phyloP scores from a whole-genome alignment of 1,140 invertebrate genomes.

The Pomacea maculata region DNA sequence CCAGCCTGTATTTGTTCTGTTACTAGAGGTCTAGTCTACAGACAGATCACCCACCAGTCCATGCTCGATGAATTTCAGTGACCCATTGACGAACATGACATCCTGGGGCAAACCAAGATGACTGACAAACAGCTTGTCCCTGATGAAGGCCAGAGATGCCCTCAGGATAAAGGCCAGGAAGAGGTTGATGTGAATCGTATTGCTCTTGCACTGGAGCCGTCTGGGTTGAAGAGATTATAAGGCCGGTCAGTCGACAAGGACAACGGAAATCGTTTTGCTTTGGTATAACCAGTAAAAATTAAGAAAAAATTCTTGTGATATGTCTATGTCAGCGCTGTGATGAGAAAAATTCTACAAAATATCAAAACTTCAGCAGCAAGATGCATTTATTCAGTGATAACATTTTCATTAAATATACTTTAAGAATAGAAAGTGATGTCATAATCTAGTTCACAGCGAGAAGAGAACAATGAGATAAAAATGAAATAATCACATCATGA shows the following conservation, averaged over 20 bases:
- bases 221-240: slow-evolving; percentile 13
- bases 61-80: slow-evolving; percentile 31
- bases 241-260: too few species aligned
- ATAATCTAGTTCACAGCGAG: too few species aligned
- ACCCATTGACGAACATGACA: slow-evolving; percentile 21
- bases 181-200: slow-evolving; percentile 75
- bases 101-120: slow-evolving; percentile 61
- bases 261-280: too few species aligned
- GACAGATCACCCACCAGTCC: slow-evolving; percentile 28
- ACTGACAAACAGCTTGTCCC: slow-evolving; percentile 71
- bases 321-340: background rate
- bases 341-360: too few species aligned
- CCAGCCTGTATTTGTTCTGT: background rate
- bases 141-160: slow-evolving; percentile 71
- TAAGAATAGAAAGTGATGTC: too few species aligned
- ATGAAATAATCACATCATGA: too few species aligned
- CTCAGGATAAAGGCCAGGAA: slow-evolving; percentile 76
- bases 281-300: background rate
- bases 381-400: too few species aligned
- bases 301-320: background rate
- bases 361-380: too few species aligned
- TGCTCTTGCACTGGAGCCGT: slow-evolving; percentile 73
- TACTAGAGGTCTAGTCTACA: too few species aligned
- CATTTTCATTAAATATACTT: too few species aligned
- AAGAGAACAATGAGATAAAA: too few species aligned